Evolutionary conservation across 2,113 vertebrate species (phyloP).

Genomic region (Dicrurus megarhynchus): DNA sequence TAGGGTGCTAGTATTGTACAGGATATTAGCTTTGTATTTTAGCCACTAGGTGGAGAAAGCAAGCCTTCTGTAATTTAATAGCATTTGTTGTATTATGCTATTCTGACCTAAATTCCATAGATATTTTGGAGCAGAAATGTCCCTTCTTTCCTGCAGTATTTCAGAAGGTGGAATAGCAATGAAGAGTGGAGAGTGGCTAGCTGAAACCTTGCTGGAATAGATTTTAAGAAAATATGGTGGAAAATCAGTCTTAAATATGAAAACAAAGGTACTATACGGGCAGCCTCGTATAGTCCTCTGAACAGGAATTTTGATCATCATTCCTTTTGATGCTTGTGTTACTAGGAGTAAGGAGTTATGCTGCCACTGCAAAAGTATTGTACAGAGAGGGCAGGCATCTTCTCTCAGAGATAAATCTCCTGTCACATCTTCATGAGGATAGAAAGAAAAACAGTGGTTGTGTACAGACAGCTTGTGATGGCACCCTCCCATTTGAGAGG

Average conservation of each 20-base stretch:
- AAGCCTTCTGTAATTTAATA: conserved; percentile 64
- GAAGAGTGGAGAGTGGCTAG: neutral
- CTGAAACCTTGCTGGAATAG: neutral
- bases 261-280: neutral
- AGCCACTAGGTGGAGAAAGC: conserved; percentile 77
- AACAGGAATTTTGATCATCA: neutral
- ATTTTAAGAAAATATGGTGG: neutral
- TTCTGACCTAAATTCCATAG: conserved; percentile 42
- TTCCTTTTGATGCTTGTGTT: neutral
- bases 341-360: neutral
- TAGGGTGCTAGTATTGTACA: neutral
- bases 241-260: neutral
- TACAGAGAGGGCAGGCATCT: rapidly evolving
- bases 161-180: neutral
- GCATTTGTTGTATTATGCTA: neutral
- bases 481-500: neutral
- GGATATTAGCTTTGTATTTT: neutral
- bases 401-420: neutral
- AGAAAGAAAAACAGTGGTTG: neutral
- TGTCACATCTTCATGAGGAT: neutral
- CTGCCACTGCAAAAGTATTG: neutral
- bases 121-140: neutral
- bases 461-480: neutral
- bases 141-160: neutral
- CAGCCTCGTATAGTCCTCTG: neutral